A percentile compares a stretch with the other conserved stretches of the same genome.
These are phyloP conservation scores for Helicolenus hilgendorfi DNA, from an alignment of 2,797 vertebrate genomes.

Conservation along the genomic window DNA sequence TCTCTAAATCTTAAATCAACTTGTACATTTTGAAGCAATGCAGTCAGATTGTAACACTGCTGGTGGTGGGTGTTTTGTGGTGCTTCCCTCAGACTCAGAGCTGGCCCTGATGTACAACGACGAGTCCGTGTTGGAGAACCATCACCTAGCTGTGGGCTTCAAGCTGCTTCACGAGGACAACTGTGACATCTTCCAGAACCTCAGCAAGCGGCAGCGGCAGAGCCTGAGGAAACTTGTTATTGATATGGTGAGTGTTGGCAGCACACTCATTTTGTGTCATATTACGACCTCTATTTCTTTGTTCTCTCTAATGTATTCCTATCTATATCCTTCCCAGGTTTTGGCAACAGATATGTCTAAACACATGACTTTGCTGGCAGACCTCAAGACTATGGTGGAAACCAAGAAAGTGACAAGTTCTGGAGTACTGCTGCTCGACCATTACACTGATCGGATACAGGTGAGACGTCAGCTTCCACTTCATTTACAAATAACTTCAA, in stretches of 20 bases:
- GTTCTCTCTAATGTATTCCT: neutral
- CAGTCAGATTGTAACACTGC: neutral
- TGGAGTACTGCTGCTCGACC: slow-evolving; percentile 95
- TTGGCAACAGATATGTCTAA: slow-evolving; percentile 98
- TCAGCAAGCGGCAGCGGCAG: slow-evolving; percentile 95
- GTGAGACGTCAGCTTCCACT: slow-evolving; percentile 73
- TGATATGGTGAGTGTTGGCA: slow-evolving; percentile 91
- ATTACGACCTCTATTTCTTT: neutral
- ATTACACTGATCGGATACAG: slow-evolving; percentile 97
- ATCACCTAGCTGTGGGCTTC: slow-evolving; percentile 97
- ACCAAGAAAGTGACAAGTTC: slow-evolving; percentile 98
- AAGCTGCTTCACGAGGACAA: slow-evolving; percentile 97
- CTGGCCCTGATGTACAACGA: slow-evolving; percentile 98
- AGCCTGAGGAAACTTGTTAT: slow-evolving; percentile 96
- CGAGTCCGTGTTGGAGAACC: slow-evolving; percentile 97
- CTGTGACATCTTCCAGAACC: slow-evolving; percentile 97
- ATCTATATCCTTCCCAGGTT: slow-evolving; percentile 85
- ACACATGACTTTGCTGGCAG: slow-evolving; percentile 97
- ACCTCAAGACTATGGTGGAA: slow-evolving; percentile 98
- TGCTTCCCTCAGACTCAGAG: slow-evolving; percentile 93
- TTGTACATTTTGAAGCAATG: neutral
- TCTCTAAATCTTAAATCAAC: neutral
- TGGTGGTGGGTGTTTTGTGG: neutral
- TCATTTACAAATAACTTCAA: neutral
- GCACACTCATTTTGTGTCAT: neutral